Evolutionary conservation across 2,888 invertebrate genomes (phyloP).

Genomic region (Thymelicus sylvestris): DNA sequence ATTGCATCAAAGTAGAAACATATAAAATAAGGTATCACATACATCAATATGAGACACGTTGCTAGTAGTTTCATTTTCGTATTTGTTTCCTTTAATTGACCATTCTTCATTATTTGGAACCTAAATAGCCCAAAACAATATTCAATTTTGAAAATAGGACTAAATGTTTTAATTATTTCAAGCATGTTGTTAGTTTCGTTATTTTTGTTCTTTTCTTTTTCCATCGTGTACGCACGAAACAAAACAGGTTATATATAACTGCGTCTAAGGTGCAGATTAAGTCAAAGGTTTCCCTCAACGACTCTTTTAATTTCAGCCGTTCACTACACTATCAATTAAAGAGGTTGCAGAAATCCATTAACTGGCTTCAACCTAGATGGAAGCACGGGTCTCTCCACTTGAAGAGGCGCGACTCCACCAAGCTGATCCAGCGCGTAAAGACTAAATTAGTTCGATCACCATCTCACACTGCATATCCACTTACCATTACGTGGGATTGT

Average conservation of each 20-base stretch:
- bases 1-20: constrained; percentile 18
- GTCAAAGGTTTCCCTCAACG: background rate
- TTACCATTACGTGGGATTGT: no score
- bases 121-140: constrained; percentile 23
- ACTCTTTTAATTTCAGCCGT: background rate
- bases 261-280: background rate
- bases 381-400: no score
- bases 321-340: background rate
- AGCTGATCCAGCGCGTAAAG: no score
- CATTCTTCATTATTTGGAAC: constrained; percentile 4
- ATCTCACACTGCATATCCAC: no score
- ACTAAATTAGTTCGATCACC: no score
- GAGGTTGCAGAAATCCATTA: background rate
- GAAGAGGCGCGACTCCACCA: no score
- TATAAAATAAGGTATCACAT: constrained; percentile 20
- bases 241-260: background rate
- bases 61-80: constrained; percentile 14
- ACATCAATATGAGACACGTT: background rate
- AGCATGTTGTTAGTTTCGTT: background rate
- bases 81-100: constrained; percentile 10
- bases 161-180: constrained; percentile 15
- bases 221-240: background rate
- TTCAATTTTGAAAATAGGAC: constrained; percentile 20
- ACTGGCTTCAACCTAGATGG: background rate
- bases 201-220: background rate